phyloP scores from a whole-genome alignment of 2,113 vertebrate genomes.

The Lichenostomus cassidix region DNA sequence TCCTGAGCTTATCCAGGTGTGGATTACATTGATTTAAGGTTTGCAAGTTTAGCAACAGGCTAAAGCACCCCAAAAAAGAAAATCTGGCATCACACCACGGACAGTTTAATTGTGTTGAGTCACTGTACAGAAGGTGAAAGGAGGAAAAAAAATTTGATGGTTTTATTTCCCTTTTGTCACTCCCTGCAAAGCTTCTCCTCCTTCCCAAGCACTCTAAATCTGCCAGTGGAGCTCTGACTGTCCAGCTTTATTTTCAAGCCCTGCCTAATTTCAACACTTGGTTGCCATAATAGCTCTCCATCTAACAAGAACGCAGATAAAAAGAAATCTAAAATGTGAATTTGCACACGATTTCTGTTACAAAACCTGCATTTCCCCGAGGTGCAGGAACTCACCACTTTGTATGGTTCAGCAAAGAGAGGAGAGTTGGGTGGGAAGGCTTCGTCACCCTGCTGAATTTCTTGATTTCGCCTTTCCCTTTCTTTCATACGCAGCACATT shows the following conservation, averaged over 20 bases:
- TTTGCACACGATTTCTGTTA: neutral
- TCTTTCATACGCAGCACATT: conserved; percentile 99
- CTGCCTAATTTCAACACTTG: neutral
- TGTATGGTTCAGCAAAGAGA: conserved; percentile 97
- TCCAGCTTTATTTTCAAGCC: neutral
- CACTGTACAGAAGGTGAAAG: neutral
- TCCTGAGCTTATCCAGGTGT: neutral
- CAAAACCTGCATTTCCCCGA: neutral
- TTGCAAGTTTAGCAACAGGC: neutral
- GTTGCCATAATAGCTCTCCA: neutral
- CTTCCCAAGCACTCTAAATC: neutral
- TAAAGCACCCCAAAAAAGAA: neutral
- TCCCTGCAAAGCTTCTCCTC: neutral
- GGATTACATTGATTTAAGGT: neutral
- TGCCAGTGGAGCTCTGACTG: neutral
- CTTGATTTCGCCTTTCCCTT: conserved; percentile 87
- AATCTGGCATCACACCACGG: neutral
- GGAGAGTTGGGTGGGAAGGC: conserved; percentile 95
- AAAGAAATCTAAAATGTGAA: neutral
- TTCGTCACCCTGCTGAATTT: conserved; percentile 95
- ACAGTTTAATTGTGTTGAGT: neutral
- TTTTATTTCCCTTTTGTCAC: neutral
- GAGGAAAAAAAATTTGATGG: neutral
- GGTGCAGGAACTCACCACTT: conserved; percentile 88
- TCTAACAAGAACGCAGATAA: neutral